phyloP scores from a whole-genome alignment of 2,113 vertebrate species.

The Morone chrysops region DNA sequence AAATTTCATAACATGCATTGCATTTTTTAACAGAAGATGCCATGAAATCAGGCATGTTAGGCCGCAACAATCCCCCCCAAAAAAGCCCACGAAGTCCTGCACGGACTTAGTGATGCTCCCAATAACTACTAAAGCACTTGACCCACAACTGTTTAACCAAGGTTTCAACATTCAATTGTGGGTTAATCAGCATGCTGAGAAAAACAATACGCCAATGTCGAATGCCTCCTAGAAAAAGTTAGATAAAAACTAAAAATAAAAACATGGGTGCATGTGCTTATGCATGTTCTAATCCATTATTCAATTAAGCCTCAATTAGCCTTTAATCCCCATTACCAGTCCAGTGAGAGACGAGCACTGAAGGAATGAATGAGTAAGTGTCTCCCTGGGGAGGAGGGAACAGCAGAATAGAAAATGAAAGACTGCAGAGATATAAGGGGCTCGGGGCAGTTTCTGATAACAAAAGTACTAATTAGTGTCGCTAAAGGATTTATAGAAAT shows the following conservation, averaged over 20 bases:
- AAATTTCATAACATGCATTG: too few relatives aligned
- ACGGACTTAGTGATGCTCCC: not conserved
- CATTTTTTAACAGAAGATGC: too few relatives aligned
- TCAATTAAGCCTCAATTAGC: slow-evolving; percentile 76
- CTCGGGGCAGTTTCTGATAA: slow-evolving; percentile 67
- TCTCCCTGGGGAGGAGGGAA: slow-evolving; percentile 65
- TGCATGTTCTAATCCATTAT: slow-evolving; percentile 69
- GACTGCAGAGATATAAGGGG: slow-evolving; percentile 37
- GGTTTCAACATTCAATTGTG: not conserved
- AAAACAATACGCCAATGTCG: not conserved
- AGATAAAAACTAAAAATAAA: slow-evolving; percentile 11
- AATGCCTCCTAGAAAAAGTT: not conserved
- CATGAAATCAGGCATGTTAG: too few relatives aligned
- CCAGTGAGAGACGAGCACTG: slow-evolving; percentile 37
- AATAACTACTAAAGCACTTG: not conserved
- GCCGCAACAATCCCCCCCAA: too few relatives aligned
- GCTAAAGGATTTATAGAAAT: slow-evolving; percentile 73
- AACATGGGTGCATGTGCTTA: not conserved
- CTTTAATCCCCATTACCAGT: slow-evolving; percentile 71
- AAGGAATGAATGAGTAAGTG: slow-evolving; percentile 55
- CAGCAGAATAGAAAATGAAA: slow-evolving; percentile 66
- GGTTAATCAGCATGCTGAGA: not conserved
- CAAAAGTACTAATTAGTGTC: slow-evolving; percentile 75
- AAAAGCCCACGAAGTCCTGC: too few relatives aligned
- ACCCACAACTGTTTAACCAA: not conserved